Evolutionary conservation across 2,113 vertebrate genomes (phyloP).

Genomic region (Neolamprologus sp.): DNA sequence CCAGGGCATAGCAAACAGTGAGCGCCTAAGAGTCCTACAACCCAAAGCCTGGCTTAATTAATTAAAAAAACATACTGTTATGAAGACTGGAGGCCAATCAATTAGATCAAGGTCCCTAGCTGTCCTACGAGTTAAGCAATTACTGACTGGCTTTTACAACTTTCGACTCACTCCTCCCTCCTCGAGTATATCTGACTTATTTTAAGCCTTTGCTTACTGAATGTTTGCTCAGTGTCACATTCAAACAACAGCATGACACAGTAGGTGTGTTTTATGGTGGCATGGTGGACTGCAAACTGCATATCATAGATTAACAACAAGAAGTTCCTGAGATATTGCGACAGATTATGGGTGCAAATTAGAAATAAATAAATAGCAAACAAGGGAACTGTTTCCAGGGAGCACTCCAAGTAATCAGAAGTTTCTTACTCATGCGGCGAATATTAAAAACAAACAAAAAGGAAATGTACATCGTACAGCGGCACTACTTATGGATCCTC

Average conservation of each 20-base stretch:
- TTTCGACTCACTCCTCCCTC: neutral
- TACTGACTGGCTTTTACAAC: neutral
- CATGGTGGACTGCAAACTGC: neutral
- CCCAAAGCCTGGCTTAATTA: neutral
- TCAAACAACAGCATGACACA: neutral
- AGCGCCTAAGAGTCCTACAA: neutral
- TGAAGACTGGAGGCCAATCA: neutral
- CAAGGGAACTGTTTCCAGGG: neutral
- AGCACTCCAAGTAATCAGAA: neutral
- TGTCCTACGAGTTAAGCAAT: neutral
- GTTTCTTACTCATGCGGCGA: neutral
- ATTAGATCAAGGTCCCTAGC: neutral
- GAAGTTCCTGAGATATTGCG: neutral
- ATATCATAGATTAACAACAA: neutral
- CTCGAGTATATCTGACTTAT: neutral
- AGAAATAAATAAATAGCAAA: neutral
- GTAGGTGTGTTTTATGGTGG: neutral
- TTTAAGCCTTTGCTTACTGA: neutral
- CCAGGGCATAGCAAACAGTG: neutral
- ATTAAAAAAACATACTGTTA: neutral
- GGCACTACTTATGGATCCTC: neutral
- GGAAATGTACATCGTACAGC: neutral
- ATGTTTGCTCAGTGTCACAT: neutral
- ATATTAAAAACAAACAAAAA: neutral
- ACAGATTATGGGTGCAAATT: neutral